These are phyloP conservation scores for Camelus bactrianus DNA, from an alignment of 2,113 vertebrate genomes.

Conservation along the genomic window DNA sequence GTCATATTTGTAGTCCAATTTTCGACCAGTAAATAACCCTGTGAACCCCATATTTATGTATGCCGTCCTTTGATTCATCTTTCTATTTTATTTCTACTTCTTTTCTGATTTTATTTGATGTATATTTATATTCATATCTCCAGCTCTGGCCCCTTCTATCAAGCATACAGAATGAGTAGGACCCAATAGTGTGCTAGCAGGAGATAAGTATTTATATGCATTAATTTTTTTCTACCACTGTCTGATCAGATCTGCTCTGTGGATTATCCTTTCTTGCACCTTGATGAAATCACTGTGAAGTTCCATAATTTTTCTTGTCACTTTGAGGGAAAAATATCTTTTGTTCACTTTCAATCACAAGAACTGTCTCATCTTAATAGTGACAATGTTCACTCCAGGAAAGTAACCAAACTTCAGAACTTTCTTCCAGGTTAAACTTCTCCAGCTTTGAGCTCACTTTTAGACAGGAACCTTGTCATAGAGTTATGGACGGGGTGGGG, in stretches of 20 bases:
- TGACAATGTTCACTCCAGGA: neutral
- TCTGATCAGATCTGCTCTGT: neutral
- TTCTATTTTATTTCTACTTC: slow-evolving; percentile 38
- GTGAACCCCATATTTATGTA: neutral
- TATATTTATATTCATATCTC: slow-evolving; percentile 3
- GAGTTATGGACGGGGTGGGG: no score
- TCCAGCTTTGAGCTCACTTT: neutral
- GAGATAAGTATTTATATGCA: neutral
- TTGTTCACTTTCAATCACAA: neutral
- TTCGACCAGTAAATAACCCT: neutral
- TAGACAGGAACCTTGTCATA: neutral
- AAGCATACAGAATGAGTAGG: neutral
- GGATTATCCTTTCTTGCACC: neutral
- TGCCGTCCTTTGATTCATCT: neutral
- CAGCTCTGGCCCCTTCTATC: neutral
- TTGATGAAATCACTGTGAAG: neutral
- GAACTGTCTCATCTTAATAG: neutral
- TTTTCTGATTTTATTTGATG: slow-evolving; percentile 20
- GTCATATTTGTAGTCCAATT: neutral
- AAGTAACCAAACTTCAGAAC: neutral
- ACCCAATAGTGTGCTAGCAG: neutral
- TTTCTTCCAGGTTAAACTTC: neutral
- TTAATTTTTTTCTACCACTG: neutral
- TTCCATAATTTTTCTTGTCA: neutral
- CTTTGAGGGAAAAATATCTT: neutral